Evolutionary conservation across 2,888 invertebrate species (phyloP).

Genomic region (Hydropsyche betteni): DNA sequence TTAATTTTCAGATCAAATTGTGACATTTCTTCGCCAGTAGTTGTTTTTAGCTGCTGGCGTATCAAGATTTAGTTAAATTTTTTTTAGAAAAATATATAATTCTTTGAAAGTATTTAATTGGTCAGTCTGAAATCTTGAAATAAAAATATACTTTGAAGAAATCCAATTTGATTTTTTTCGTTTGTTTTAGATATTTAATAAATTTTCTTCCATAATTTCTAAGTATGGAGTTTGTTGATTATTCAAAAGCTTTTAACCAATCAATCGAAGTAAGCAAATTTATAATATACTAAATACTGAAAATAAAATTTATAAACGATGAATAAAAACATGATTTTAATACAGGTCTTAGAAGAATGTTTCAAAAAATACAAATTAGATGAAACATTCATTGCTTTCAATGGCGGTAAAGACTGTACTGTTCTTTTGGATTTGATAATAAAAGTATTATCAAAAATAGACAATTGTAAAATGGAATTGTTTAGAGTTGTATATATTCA

Average conservation of each 20-base stretch:
- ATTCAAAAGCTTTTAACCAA: constrained; percentile 24
- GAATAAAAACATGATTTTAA: constrained; percentile 50
- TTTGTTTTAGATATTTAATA: background rate
- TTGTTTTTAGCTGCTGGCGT: no score
- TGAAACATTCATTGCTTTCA: constrained; percentile 91
- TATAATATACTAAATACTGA: background rate
- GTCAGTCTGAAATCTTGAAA: no score
- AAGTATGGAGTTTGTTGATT: constrained; percentile 19
- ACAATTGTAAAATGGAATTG: constrained; percentile 58
- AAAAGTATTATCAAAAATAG: constrained; percentile 55
- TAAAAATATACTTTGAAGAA: no score
- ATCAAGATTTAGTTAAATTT: no score
- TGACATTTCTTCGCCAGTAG: no score
- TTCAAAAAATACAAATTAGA: constrained; percentile 72
- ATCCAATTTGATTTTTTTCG: background rate
- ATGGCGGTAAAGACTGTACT: constrained; percentile 99
- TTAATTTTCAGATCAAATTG: no score
- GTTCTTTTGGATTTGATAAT: constrained; percentile 73
- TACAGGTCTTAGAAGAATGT: constrained; percentile 70
- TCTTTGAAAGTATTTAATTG: no score
- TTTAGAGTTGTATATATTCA: constrained; percentile 83
- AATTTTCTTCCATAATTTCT: background rate
- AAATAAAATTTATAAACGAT: background rate
- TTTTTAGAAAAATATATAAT: no score
- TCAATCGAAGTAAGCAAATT: background rate